Percentiles rank a stretch among this genome's conserved stretches.
Conservation (phyloP, 2,113 vertebrate genomes). For the Romanogobio albipinnatus region DNA sequence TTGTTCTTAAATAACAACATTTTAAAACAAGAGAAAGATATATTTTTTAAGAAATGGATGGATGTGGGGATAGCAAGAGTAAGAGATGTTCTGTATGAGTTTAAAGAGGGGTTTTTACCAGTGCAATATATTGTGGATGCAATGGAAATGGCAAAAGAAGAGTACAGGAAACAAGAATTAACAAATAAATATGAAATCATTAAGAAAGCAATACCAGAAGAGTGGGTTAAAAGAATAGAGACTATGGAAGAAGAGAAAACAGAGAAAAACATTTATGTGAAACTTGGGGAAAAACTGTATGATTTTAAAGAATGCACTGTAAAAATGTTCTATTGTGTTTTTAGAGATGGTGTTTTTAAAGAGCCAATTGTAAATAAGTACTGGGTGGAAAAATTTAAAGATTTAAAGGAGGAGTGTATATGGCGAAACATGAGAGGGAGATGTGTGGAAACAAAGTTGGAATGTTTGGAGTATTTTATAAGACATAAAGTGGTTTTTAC, state of each 20-base stretch:
- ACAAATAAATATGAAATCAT: background rate
- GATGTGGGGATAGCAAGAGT: background rate
- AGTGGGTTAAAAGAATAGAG: background rate
- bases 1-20: no score
- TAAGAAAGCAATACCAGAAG: background rate
- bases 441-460: no score
- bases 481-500: background rate
- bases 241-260: no score
- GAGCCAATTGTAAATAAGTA: no score
- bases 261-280: background rate
- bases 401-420: no score
- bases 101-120: background rate
- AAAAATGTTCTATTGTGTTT: background rate
- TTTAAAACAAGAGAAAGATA: no score
- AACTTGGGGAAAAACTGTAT: background rate
- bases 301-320: background rate
- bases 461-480: no score
- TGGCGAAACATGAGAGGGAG: no score
- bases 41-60: constrained; percentile 14
- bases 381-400: no score
- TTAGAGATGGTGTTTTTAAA: background rate
- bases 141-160: no score
- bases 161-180: no score
- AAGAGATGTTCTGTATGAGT: background rate
- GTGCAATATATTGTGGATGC: background rate